Evolutionary conservation across 2,888 invertebrate species (phyloP), one percentile per base, ranked within the genome.

Genomic region (Blera fallax): DNA sequence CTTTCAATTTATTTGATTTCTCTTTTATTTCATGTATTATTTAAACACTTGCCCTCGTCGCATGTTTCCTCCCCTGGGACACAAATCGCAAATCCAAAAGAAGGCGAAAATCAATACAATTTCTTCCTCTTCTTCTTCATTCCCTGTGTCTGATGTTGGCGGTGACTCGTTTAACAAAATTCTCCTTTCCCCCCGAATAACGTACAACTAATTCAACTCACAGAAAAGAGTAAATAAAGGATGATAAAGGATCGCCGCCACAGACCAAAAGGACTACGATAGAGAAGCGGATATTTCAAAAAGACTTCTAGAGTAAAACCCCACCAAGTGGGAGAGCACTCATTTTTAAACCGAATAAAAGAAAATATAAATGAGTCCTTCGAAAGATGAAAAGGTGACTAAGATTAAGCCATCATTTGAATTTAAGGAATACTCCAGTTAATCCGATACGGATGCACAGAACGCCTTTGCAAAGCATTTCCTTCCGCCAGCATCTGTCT

Each of bases 361-460:
- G 27, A 52, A 14, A 50, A 43, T 11, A 60, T 7, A 52, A 69
- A 40, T 48, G 58, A 76, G 48, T 69, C 29, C 21, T 69, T 54
- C 21, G 21, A 54, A 52, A 69, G 24, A 69, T 32, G 32, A 69
- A 40, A 77, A 60, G 77, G 67, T 70, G 70, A 70, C 70, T 62
- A 56, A 45, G 78, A 78, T 56, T 64, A 54, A 70, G 70, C 34
- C 78, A 64, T 78, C 60, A 78, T 62, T 69, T 78, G 52, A 65
- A 65, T 73, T 58, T 40, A 43, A 37, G 14, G 50, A 45, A 60
- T 27, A 16, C 34, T 52, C 14, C 24, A 48, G 14, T 58, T 65
- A 74, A 65, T 54, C 64, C 64, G 32, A 54, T 74, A 56, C 64
- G 74, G 64, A 74, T 65, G 34, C 64, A 45, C 2, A 18, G 52